phyloP scores from a whole-genome alignment of 1,140 invertebrate species.

The Caerostris extrusa region DNA sequence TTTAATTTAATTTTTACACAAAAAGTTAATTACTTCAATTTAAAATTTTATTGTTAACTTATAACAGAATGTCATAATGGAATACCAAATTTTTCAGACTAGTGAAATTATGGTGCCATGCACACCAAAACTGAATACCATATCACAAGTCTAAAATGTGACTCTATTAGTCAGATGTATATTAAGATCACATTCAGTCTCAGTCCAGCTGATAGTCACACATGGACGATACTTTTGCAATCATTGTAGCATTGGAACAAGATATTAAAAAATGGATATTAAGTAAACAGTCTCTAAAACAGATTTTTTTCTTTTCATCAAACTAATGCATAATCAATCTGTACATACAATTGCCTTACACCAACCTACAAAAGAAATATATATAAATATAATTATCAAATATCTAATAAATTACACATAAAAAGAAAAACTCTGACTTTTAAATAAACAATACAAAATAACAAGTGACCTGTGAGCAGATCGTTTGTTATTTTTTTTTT shows the following conservation, averaged over 20 bases:
- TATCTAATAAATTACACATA: too few species aligned
- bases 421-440: too few species aligned
- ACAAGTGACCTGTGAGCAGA: too few species aligned
- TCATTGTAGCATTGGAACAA: background rate
- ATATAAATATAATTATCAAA: too few species aligned
- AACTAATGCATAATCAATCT: constrained; percentile 88
- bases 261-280: constrained; percentile 3
- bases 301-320: background rate
- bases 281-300: constrained; percentile 42
- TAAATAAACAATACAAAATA: too few species aligned
- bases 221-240: background rate
- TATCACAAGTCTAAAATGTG: background rate
- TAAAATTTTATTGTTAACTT: background rate
- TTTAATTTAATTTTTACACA: background rate
- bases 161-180: background rate
- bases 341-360: constrained; percentile 94
- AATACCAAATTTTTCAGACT: constrained; percentile 18
- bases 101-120: background rate
- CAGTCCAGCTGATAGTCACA: background rate
- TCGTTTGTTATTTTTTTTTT: too few species aligned
- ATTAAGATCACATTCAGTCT: background rate
- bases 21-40: background rate
- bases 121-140: background rate
- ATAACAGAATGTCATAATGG: background rate
- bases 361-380: constrained; percentile 85